Base-by-base conservation (phyloP, 2,113 vertebrate species). In the Chelonoidis abingdonii region DNA sequence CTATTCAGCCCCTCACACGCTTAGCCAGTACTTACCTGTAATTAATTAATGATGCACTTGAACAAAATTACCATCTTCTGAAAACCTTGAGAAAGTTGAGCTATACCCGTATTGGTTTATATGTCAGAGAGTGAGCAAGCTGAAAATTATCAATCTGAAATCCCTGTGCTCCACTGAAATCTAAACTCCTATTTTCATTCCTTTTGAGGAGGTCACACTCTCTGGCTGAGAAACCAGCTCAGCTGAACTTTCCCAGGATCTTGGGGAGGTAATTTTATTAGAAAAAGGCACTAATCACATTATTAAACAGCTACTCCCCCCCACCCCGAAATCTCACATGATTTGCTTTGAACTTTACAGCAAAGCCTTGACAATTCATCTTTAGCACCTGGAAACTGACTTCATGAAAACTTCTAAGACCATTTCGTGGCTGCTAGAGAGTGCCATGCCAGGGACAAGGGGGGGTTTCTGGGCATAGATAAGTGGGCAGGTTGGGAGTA, bases 1-100 rank as follows among this genome's bases (percentile, higher is more conserved):
- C 82, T 0, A 0, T 29, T 83, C 49, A 88, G 24, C 89, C 83
- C 80, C 79, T 92, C 53, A 90, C 81, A 75, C 12, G 29, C 49
- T 90, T 17, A 0, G 92, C 93, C 83, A 93, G 92, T 92, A 62
- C 72, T 83, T 69, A 2, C 29, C 62, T 69, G 59, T 57, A 72
- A 56, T 87, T 86, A 95, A 62, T 83, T 86, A 95, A 91, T 44
- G 27, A 80, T 93, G 56, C 49, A n/a, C 13, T 86, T 35, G 88
- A 93, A 92, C 19, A 50, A 24, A 88, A 93, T 83, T 31, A 50
- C 79, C 57, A 72, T 10, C 31, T 81, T 72, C 90, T 89, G 89
- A 78, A 94, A 91, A 92, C n/a, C 50, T 65, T 17, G 50, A 91
- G 85, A 91, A 94, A 96, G 80, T 81, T 2, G 14, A 95, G 89